phyloP scores from a whole-genome alignment of 1,140 invertebrate species.

The Drosophila littoralis region DNA sequence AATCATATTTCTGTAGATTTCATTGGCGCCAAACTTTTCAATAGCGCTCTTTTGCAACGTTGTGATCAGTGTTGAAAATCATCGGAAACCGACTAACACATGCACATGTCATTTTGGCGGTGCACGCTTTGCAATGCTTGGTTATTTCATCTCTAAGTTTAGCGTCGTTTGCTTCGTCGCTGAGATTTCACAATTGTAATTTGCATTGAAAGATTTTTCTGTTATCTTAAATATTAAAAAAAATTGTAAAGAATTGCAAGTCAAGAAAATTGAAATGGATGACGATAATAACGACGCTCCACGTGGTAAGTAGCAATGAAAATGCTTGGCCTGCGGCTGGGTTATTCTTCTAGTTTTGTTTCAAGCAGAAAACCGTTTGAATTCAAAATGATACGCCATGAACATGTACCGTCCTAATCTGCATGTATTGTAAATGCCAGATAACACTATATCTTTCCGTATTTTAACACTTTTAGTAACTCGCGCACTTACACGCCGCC shows the following conservation, averaged over 20 bases:
- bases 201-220: not conserved
- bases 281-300: conserved; percentile 30
- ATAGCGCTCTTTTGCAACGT: conserved; percentile 10
- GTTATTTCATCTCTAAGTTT: conserved; percentile 46
- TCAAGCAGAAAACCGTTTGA: conserved; percentile 21
- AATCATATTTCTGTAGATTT: not conserved
- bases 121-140: conserved; percentile 18
- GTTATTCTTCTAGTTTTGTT: too few species aligned
- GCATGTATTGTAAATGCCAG: not conserved
- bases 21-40: conserved; percentile 1
- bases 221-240: not conserved
- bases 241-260: not conserved
- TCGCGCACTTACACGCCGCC: conserved; percentile 63
- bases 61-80: conserved; percentile 23
- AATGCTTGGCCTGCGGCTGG: not conserved
- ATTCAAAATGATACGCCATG: conserved; percentile 35
- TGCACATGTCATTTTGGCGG: conserved; percentile 45
- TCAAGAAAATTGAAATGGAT: conserved; percentile 15
- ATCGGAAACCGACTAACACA: not conserved
- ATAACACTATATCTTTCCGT: not conserved
- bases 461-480: conserved; percentile 48
- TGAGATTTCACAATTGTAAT: conserved; percentile 2
- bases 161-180: conserved; percentile 3
- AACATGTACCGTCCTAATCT: not conserved
- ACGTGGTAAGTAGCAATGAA: conserved; percentile 34